Percentiles rank a stretch among this genome's conserved stretches.
Evolutionary conservation across 2,888 invertebrate species (phyloP).

Genomic region (Platerodrilus igneus): DNA sequence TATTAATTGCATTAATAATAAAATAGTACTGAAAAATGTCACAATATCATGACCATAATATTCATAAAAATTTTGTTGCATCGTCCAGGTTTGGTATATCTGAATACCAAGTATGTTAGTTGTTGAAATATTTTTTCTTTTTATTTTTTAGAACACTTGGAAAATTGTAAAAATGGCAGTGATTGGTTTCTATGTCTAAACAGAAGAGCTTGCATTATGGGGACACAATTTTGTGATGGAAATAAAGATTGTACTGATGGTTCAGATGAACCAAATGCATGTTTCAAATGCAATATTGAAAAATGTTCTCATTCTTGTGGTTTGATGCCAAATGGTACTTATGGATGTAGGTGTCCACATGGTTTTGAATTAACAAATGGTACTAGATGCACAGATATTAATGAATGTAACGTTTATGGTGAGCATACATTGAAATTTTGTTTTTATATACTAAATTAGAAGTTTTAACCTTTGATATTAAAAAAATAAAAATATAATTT

Average conservation of each 20-base stretch:
- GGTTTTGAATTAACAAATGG: constrained; percentile 46
- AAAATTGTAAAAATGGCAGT: constrained; percentile 49
- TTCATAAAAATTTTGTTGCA: too few relatives aligned
- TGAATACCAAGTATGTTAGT: too few relatives aligned
- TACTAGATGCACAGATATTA: constrained; percentile 54
- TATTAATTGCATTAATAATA: too few relatives aligned
- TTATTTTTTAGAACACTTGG: too few relatives aligned
- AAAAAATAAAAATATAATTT: too few relatives aligned
- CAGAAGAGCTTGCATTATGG: constrained; percentile 52
- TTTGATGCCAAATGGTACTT: constrained; percentile 49
- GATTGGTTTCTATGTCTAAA: constrained; percentile 53
- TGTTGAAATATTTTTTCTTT: too few relatives aligned
- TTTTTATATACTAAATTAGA: too few relatives aligned
- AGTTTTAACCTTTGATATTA: too few relatives aligned
- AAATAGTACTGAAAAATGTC: too few relatives aligned
- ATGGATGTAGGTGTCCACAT: constrained; percentile 56
- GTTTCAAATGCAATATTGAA: constrained; percentile 41
- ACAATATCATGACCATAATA: too few relatives aligned
- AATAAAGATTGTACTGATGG: constrained; percentile 56
- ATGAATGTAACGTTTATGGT: constrained; percentile 62
- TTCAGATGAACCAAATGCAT: constrained; percentile 56
- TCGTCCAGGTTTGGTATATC: too few relatives aligned
- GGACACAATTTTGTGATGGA: constrained; percentile 54
- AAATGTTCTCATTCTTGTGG: constrained; percentile 47
- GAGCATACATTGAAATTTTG: too few relatives aligned